Conservation (phyloP, 2,888 invertebrate species). For the Pycnomerus fuliginosus region DNA sequence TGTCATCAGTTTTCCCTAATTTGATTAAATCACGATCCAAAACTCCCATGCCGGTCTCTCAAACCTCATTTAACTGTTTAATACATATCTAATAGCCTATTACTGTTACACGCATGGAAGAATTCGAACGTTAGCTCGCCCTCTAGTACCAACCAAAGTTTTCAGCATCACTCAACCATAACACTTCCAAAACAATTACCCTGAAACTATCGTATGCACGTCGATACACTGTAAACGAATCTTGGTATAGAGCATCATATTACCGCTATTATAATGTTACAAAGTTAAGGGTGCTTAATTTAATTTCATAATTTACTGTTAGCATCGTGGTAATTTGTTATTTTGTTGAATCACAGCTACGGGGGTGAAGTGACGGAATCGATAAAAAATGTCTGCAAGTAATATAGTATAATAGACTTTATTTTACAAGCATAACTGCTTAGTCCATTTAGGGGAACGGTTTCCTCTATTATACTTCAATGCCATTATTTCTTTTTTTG, state of each 20-base stretch:
- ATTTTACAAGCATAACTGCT: too few relatives aligned
- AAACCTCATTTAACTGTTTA: constrained; percentile 3
- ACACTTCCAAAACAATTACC: constrained; percentile 5
- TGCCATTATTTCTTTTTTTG: too few relatives aligned
- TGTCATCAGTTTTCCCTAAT: too few relatives aligned
- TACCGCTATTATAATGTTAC: constrained; percentile 15
- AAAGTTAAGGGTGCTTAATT: constrained; percentile 19
- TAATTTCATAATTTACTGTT: constrained; percentile 19
- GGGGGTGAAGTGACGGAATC: too few relatives aligned
- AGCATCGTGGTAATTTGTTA: too few relatives aligned
- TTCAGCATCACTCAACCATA: constrained; percentile 15
- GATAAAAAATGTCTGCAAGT: too few relatives aligned
- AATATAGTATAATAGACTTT: too few relatives aligned
- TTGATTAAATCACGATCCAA: too few relatives aligned
- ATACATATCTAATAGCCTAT: constrained; percentile 6
- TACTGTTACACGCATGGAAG: constrained; percentile 22
- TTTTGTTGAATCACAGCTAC: too few relatives aligned
- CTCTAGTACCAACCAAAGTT: constrained; percentile 12
- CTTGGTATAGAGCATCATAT: constrained; percentile 10
- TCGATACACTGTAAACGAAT: constrained; percentile 8
- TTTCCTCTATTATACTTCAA: too few relatives aligned
- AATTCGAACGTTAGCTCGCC: constrained; percentile 17
- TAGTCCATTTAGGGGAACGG: too few relatives aligned
- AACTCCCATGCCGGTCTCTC: too few relatives aligned
- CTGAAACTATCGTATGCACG: background rate